Conservation (phyloP, 1,140 invertebrate genomes). For the Hylyphantes graminicola region DNA sequence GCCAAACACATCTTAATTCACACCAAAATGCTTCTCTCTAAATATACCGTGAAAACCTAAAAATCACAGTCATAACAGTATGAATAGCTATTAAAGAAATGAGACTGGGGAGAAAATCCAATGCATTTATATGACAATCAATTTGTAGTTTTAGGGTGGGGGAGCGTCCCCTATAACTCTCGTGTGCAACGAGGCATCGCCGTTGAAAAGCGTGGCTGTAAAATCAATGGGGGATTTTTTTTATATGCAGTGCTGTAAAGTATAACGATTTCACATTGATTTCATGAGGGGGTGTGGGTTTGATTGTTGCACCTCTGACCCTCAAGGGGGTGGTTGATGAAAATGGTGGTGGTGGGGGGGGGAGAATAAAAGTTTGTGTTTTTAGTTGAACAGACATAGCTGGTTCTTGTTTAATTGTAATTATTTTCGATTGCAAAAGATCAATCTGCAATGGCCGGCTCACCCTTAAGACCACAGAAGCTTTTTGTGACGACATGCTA, state of each 20-base stretch:
- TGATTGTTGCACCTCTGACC: conserved; percentile 38
- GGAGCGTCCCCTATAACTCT: conserved; percentile 25
- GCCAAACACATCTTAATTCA: too few species aligned
- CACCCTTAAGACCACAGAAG: too few species aligned
- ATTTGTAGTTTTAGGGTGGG: conserved; percentile 31
- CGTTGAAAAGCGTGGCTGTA: conserved; percentile 48
- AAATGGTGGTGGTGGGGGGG: not conserved
- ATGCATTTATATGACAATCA: conserved; percentile 51
- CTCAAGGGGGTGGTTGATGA: conserved; percentile 24
- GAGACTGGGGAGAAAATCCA: not conserved
- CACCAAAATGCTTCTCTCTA: too few species aligned
- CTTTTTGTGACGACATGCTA: too few species aligned
- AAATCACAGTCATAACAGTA: too few species aligned
- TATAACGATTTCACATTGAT: conserved; percentile 49
- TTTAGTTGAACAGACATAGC: too few species aligned
- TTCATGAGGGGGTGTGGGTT: not conserved
- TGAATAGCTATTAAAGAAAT: too few species aligned
- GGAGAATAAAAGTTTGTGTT: too few species aligned
- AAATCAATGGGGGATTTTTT: conserved; percentile 46
- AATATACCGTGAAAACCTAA: too few species aligned
- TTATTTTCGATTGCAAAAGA: too few species aligned
- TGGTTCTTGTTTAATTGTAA: too few species aligned
- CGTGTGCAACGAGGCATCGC: conserved; percentile 39
- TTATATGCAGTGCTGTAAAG: conserved; percentile 18
- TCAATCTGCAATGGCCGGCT: too few species aligned